Base-by-base conservation (phyloP, 2,888 invertebrate species). In the Crioceris asparagi region DNA sequence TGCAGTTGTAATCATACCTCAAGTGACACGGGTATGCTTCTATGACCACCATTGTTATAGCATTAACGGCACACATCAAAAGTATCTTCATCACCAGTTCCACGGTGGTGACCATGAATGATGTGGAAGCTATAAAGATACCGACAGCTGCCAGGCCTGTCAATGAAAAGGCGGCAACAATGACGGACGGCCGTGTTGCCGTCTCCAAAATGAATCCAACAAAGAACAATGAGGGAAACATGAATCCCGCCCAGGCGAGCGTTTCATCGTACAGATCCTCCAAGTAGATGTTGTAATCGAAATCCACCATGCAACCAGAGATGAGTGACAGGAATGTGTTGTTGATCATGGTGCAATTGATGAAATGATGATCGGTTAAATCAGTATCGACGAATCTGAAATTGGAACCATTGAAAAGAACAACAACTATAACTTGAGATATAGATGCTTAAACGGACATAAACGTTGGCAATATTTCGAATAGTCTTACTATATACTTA, bases 381-480 rank as follows among this genome's bases (percentile, higher is more conserved):
- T 83, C 82, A 11, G 81, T 81, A 62, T 81, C 80, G 48, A 80
- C 72, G 54, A 81, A 78, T 49, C 77, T 78, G 58, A n/a, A n/a
- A n/a, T n/a, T n/a, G n/a, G n/a, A n/a, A n/a, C n/a, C n/a, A n/a
- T n/a, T n/a, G n/a, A n/a, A n/a, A n/a, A n/a, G n/a, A n/a, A n/a
- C n/a, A n/a, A n/a, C n/a, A n/a, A n/a, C n/a, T n/a, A n/a, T n/a
- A n/a, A n/a, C n/a, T n/a, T n/a, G n/a, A n/a, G n/a, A n/a, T n/a
- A n/a, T n/a, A n/a, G n/a, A n/a, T n/a, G n/a, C n/a, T n/a, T n/a
- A n/a, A n/a, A n/a, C n/a, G n/a, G n/a, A n/a, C n/a, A n/a, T n/a
- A n/a, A n/a, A n/a, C n/a, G n/a, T n/a, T n/a, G n/a, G n/a, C n/a
- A n/a, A n/a, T n/a, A n/a, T n/a, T n/a, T n/a, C n/a, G n/a, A n/a